A percentile compares a stretch with the other conserved stretches of the same genome.
phyloP scores from a whole-genome alignment of 2,113 vertebrate genomes.

The Riparia riparia region DNA sequence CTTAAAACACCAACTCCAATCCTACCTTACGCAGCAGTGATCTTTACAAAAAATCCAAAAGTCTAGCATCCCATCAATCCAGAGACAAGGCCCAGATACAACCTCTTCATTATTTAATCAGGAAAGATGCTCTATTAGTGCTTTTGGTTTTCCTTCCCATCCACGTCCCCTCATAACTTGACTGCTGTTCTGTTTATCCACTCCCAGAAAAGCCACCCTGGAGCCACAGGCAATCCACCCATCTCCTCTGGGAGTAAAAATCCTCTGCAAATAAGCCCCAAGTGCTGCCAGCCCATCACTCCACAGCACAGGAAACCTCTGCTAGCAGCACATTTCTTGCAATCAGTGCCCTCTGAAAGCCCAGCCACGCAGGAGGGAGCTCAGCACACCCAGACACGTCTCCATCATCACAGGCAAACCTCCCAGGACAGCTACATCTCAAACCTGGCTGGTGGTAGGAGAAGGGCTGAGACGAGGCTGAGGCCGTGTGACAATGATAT shows the following conservation, averaged over 20 bases:
- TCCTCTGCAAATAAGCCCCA: fast-evolving
- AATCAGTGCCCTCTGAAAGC: background rate
- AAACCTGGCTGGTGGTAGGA: background rate
- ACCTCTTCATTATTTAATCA: background rate
- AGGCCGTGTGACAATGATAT: background rate
- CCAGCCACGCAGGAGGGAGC: background rate
- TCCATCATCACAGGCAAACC: background rate
- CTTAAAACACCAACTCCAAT: background rate
- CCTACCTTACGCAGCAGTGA: background rate
- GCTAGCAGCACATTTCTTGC: background rate
- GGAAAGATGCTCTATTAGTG: background rate
- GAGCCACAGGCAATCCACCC: background rate
- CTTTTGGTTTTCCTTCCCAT: background rate
- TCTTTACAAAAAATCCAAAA: background rate
- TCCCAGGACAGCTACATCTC: background rate
- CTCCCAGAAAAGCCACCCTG: background rate
- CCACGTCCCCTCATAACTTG: fast-evolving
- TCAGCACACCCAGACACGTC: background rate
- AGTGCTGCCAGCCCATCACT: background rate
- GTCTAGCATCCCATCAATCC: background rate
- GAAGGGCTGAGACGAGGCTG: background rate
- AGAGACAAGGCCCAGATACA: background rate
- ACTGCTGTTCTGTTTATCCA: background rate
- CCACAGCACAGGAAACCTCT: background rate
- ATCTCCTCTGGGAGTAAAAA: background rate